Evolutionary conservation across 1,140 invertebrate species (phyloP), one percentile per base, ranked within the genome.

Genomic region (Vollenhovia emeryi): DNA sequence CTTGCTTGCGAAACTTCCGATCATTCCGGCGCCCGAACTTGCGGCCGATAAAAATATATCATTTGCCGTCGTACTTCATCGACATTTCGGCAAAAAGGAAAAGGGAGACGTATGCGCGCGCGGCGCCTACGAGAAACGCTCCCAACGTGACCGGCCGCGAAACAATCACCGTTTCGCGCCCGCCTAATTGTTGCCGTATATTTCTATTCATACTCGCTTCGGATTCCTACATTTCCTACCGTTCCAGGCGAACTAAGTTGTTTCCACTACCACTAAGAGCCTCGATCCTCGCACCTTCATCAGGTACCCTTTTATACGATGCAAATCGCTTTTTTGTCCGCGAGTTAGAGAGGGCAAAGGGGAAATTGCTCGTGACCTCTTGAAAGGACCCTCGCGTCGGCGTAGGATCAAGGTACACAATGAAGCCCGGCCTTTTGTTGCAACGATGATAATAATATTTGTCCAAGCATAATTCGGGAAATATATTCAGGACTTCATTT

Each of bases 321-420:
- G 86, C 78, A 91, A 88, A 90, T 91, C 85, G 88, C 71, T 90
- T 91, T 90, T 91, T 88, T 86, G 82, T 90, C 57, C 71, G 59
- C 57, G 50, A 62, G 66, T 50, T 57, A 55, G 43, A 87, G 64
- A 82, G 66, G 24, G 84, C 78, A 74, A 78, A 71, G 71, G 18
- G 84, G 86, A 91, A 91, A 90, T 87, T 75, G 64, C 86, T 88
- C 69, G 76, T 83, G 88, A 85, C 88, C 88, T 79, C 21, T 68
- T 69, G 73, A 86, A 90, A 86, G 60, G 55, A 80, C 15, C 43
- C 33, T 48, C 30, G 73, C 50, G 60, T 64, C 33, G 52, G 15
- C 33, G 24, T 48, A 45, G 74, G 40, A 89, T 76, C 84, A 89
- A 89, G 57, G 55, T 80, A 30, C 36, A 87, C 85, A 64, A 64